Base-by-base conservation (phyloP, 1,140 invertebrate species). In the Euura lappo region DNA sequence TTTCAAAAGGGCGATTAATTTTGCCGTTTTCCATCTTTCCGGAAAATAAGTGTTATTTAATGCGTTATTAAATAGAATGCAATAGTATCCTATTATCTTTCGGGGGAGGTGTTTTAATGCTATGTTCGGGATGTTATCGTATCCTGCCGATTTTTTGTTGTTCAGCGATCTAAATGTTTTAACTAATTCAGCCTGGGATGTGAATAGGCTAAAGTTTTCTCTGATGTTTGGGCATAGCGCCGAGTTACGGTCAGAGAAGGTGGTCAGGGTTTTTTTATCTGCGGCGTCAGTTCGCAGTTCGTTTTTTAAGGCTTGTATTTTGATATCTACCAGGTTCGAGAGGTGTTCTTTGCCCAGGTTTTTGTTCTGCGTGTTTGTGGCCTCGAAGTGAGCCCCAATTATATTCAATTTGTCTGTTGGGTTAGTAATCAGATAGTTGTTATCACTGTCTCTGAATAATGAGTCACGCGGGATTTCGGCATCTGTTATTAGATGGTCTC, bases 41-140 rank as follows among this genome's bases (percentile, higher is more conserved):
- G 28, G 28, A 28, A 28, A 28, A 28, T 28, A 28, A 28, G 28
- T 28, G 28, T 28, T 28, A 1, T 78, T 78, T 13, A 78, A 45
- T 2, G 68, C 28, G 42, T 75, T 76, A 69, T 77, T 76, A 47
- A 77, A 76, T 64, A 77, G 45, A 5, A 74, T 72, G 4, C 28
- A 45, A 46, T 77, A 74, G 11, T 74, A 7, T 28, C 28, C 28
- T 28, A 28, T 28, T 28, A 28, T 28, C 28, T 28, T 28, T 28
- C 28, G 28, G 28, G 28, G 28, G 28, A 28, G 28, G 28, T 28
- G 28, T 28, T 28, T 28, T 28, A 28, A 28, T 28, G 28, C 28
- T 28, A 28, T 28, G 28, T 28, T 28, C 28, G 28, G 28, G 28
- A 28, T 28, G 28, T 28, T 28, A 28, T 28, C 28, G 28, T 28